A percentile compares a stretch with the other conserved stretches of the same genome.
phyloP scores from a whole-genome alignment of 2,888 invertebrate species.

The Drosophila kokeensis region DNA sequence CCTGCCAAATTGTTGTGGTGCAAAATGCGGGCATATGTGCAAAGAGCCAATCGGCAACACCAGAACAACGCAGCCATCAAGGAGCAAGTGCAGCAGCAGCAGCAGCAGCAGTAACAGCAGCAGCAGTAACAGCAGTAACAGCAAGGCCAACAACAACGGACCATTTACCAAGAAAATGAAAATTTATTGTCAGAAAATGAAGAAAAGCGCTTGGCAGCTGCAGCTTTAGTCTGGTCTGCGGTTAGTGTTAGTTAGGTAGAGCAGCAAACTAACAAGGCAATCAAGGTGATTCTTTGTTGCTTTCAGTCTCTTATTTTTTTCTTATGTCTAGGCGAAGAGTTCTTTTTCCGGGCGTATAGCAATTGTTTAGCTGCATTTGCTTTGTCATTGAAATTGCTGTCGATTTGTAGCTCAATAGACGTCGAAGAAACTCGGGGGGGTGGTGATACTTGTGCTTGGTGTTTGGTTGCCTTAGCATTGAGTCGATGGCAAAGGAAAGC shows the following conservation, averaged over 20 bases:
- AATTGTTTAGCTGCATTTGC: conserved; percentile 52
- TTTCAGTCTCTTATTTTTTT: conserved; percentile 21
- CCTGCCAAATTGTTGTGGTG: conserved; percentile 77
- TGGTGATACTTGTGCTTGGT: no score
- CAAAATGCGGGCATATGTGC: conserved; percentile 79
- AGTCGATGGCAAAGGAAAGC: conserved; percentile 2
- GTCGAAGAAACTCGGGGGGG: not conserved
- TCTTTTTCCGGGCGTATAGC: conserved; percentile 1
- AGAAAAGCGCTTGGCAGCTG: conserved; percentile 61
- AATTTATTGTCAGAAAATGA: conserved; percentile 82
- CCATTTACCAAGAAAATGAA: conserved; percentile 82
- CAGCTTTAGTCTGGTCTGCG: conserved; percentile 38
- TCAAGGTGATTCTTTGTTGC: conserved; percentile 72
- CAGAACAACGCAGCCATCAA: conserved; percentile 55
- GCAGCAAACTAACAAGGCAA: conserved; percentile 61
- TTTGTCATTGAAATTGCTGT: conserved; percentile 67
- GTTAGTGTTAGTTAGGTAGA: conserved; percentile 56
- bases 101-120: conserved; percentile 16
- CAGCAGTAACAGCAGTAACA: conserved; percentile 24
- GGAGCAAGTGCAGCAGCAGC: conserved; percentile 59
- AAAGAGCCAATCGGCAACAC: conserved; percentile 83
- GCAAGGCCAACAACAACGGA: conserved; percentile 37
- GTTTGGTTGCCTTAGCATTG: not conserved
- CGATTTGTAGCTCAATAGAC: conserved; percentile 70
- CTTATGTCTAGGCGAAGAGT: conserved; percentile 51